These are phyloP conservation scores for Salvator merianae DNA, from an alignment of 2,113 vertebrate genomes.

Conservation along the genomic window DNA sequence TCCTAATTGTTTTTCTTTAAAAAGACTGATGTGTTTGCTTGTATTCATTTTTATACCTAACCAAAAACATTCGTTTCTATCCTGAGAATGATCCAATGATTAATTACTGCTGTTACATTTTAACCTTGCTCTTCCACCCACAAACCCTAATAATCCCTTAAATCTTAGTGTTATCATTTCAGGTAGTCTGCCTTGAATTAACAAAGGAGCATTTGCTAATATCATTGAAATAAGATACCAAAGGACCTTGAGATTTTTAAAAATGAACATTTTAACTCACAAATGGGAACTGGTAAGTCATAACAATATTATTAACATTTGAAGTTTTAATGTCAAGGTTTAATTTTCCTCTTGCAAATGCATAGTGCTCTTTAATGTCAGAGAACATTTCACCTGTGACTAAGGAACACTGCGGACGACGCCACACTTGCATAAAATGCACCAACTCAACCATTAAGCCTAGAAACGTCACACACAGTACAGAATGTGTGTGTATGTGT, in stretches of 20 bases:
- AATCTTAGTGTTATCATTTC: conserved; percentile 25
- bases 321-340: conserved; percentile 43
- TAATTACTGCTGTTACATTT: conserved; percentile 40
- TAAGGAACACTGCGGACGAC: neutral
- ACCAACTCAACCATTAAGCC: neutral
- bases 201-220: conserved; percentile 42
- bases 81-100: conserved; percentile 46
- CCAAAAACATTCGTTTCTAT: neutral
- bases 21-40: conserved; percentile 17
- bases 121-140: conserved; percentile 55
- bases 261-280: conserved; percentile 17
- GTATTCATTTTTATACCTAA: conserved; percentile 28
- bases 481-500: neutral
- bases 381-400: conserved; percentile 25
- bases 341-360: conserved; percentile 11
- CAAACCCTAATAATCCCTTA: conserved; percentile 58
- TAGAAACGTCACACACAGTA: neutral
- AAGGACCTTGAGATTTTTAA: conserved; percentile 41
- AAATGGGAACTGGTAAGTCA: conserved; percentile 33
- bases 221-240: conserved; percentile 60
- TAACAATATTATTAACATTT: conserved; percentile 45
- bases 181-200: conserved; percentile 32
- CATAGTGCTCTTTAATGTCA: conserved; percentile 4
- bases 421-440: neutral
- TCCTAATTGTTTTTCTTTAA: neutral